phyloP scores from a whole-genome alignment of 2,113 vertebrate genomes.

The Scortum barcoo region DNA sequence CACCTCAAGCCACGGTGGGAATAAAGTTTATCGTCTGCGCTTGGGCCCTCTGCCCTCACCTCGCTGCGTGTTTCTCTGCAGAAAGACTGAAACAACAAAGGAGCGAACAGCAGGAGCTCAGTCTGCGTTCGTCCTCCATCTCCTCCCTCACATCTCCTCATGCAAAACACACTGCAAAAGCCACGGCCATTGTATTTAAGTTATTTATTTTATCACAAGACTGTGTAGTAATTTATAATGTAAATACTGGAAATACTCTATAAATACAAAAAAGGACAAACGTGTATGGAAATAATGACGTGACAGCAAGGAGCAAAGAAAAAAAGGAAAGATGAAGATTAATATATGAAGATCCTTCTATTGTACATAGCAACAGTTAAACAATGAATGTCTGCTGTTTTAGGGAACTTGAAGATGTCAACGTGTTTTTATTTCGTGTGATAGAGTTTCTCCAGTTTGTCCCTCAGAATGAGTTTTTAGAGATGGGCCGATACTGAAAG shows the following conservation, averaged over 20 bases:
- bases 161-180: conserved; percentile 69
- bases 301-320: conserved; percentile 18
- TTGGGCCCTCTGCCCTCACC: neutral
- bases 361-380: conserved; percentile 82
- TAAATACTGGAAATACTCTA: conserved; percentile 86
- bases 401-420: conserved; percentile 69
- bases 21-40: neutral
- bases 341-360: conserved; percentile 86
- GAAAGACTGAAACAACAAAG: conserved; percentile 38
- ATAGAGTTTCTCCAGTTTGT: conserved; percentile 60
- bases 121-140: neutral
- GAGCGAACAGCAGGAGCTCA: conserved; percentile 24
- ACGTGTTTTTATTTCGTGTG: conserved; percentile 74
- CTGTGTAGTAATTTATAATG: conserved; percentile 87
- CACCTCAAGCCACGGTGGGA: conserved; percentile 17
- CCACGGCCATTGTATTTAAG: conserved; percentile 81
- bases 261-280: conserved; percentile 76
- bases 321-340: conserved; percentile 67
- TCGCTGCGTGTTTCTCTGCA: neutral
- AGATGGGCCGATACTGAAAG: neutral
- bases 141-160: neutral
- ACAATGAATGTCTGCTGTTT: conserved; percentile 79
- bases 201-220: conserved; percentile 86
- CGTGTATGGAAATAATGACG: conserved; percentile 60
- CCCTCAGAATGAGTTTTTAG: conserved; percentile 31